Evolutionary conservation across 1,140 invertebrate genomes (phyloP), one percentile per base, ranked within the genome.

Genomic region (Drosophila azteca): DNA sequence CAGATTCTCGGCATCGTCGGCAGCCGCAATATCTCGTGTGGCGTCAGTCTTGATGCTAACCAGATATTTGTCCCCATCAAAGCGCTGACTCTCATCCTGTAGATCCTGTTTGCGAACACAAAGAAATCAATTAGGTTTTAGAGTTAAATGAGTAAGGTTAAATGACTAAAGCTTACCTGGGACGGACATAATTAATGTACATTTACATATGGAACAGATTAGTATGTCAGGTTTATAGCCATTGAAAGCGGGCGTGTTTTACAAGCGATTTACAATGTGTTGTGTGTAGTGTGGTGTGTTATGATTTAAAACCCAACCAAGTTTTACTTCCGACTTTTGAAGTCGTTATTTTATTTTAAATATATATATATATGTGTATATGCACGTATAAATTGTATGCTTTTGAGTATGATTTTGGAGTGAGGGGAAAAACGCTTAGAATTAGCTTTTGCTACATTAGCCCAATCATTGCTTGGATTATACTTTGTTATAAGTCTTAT

Each of bases 21-120:
- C 89, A 11, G 84, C 70, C 55, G 76, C 78, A 60, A 91, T 88
- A 70, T 90, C 90, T 66, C 90, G 85, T 54, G 90, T 91, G 72
- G 75, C 54, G 48, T 78, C 76, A 61, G 66, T 85, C 59, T 91
- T 89, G 61, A 89, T 77, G 63, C 90, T 77, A 26, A 75, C 79
- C 55, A 91, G 54, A 79, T 91, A 91, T 63, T 90, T 91, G 24
- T 90, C 90, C n/a, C 81, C 90, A 79, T 91, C 90, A 29, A 91
- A 91, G 15, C 90, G 90, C 59, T 90, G 80, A 35, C 75, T 89
- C 71, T 91, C 90, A 83, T 91, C 90, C 61, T 82, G 72, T 50
- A 90, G 76, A 84, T 91, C 90, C 90, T 91, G 72, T 68, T 65
- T 3, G 6, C 35, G 44, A 62, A 39, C 35, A 61, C 13, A 59